Conservation (phyloP, 2,888 invertebrate species). For the Parasteatoda lunata region DNA sequence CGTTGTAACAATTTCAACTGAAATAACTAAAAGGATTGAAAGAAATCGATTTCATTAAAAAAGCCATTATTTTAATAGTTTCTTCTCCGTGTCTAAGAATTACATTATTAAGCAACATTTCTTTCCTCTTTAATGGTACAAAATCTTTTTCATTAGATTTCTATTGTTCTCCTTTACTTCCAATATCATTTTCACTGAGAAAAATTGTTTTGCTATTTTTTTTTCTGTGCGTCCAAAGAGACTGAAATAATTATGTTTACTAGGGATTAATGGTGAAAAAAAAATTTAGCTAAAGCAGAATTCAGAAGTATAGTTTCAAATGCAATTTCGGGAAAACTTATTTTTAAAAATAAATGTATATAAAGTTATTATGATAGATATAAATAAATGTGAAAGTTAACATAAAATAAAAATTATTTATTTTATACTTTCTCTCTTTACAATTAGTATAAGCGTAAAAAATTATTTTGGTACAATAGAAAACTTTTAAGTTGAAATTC, state of each 20-base stretch:
- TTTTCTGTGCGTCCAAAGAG: neutral
- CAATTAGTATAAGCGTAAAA: no score
- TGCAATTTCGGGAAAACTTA: neutral
- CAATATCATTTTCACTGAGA: neutral
- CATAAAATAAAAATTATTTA: no score
- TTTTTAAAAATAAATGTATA: no score
- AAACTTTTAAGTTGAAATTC: no score
- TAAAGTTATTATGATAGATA: no score
- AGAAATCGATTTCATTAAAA: neutral
- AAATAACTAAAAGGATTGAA: neutral
- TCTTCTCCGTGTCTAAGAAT: neutral
- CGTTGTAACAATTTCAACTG: neutral
- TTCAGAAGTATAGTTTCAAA: neutral
- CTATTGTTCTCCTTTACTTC: neutral
- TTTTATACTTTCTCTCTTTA: no score
- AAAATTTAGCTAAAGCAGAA: neutral
- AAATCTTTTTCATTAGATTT: neutral
- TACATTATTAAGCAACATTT: constrained; percentile 15
- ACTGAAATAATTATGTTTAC: neutral
- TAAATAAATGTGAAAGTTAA: no score
- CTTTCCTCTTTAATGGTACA: neutral
- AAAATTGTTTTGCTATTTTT: neutral
- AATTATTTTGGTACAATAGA: no score
- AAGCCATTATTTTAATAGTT: neutral
- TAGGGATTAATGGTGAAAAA: neutral